These are phyloP conservation scores for Nerophis ophidion DNA, from an alignment of 2,113 vertebrate species.

Conservation along the genomic window DNA sequence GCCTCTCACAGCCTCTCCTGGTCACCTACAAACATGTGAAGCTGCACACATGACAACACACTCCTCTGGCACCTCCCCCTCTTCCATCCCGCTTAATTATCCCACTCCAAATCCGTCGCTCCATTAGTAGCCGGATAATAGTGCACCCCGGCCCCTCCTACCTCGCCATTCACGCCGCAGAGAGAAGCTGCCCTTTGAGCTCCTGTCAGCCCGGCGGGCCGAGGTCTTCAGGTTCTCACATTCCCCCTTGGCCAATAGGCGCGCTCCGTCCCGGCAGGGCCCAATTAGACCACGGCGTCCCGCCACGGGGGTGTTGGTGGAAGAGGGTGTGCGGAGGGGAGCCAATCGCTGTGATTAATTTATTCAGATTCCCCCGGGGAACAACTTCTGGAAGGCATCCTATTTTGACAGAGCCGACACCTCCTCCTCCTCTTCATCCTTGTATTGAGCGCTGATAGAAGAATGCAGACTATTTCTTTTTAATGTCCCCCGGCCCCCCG, in stretches of 20 bases:
- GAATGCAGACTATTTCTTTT: slow-evolving; percentile 82
- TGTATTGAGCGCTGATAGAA: slow-evolving; percentile 76
- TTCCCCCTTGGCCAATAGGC: slow-evolving; percentile 70
- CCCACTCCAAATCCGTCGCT: slow-evolving; percentile 64
- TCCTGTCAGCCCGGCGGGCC: slow-evolving; percentile 74
- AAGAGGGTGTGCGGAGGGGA: slow-evolving; percentile 48
- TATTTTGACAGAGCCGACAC: slow-evolving; percentile 36
- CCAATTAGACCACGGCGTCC: slow-evolving; percentile 63
- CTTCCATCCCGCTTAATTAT: slow-evolving; percentile 76
- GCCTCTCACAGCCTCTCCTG: slow-evolving; percentile 43
- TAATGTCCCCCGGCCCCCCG: slow-evolving; percentile 57
- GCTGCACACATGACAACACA: slow-evolving; percentile 36
- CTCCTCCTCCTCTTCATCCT: slow-evolving; percentile 59
- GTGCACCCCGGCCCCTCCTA: slow-evolving; percentile 26
- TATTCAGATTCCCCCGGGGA: slow-evolving; percentile 77
- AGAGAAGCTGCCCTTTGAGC: slow-evolving; percentile 75
- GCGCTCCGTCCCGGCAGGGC: slow-evolving; percentile 59
- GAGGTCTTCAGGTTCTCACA: slow-evolving; percentile 83
- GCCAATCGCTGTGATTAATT: slow-evolving; percentile 83
- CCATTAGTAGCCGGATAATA: slow-evolving; percentile 72
- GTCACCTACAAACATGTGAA: slow-evolving; percentile 47
- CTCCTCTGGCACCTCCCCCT: slow-evolving; percentile 7
- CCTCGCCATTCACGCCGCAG: slow-evolving; percentile 58
- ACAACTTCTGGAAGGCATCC: slow-evolving; percentile 66
- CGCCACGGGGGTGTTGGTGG: slow-evolving; percentile 47